Conservation (phyloP, 1,140 invertebrate species). For the Drosophila nikananu region DNA sequence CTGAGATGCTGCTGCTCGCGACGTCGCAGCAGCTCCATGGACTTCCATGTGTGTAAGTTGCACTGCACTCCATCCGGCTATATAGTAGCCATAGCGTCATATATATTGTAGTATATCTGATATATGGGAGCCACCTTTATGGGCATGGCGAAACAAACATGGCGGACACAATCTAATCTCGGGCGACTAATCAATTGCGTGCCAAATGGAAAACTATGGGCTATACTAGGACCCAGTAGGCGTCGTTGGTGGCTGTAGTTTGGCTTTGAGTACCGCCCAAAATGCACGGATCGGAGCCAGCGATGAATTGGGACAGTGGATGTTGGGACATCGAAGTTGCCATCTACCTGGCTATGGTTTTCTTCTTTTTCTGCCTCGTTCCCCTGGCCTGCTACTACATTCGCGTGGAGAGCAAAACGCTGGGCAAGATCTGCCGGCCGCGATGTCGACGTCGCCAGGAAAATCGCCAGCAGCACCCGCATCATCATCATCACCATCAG, state of each 20-base stretch:
- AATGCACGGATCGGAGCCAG: constrained; percentile 15
- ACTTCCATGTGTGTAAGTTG: constrained; percentile 24
- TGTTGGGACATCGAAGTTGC: constrained; percentile 37
- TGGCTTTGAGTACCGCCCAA: constrained; percentile 10
- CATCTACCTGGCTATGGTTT: constrained; percentile 50
- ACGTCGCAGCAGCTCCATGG: constrained; percentile 9
- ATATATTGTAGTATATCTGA: constrained; percentile 37
- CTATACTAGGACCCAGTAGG: constrained; percentile 21
- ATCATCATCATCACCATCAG: no score
- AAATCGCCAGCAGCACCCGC: constrained; percentile 8
- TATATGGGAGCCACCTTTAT: constrained; percentile 42
- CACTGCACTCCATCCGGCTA: neutral
- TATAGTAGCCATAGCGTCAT: neutral
- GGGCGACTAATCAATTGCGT: constrained; percentile 41
- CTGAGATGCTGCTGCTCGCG: constrained; percentile 42
- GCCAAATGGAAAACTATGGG: constrained; percentile 32
- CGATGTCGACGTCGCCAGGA: constrained; percentile 45
- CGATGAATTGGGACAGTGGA: constrained; percentile 40
- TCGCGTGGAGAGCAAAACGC: constrained; percentile 61
- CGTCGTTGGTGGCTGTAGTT: constrained; percentile 47
- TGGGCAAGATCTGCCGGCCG: constrained; percentile 65
- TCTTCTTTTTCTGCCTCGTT: constrained; percentile 62
- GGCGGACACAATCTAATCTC: constrained; percentile 50
- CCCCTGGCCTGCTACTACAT: constrained; percentile 72
- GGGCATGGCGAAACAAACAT: constrained; percentile 31